Conservation (phyloP, 1,140 invertebrate genomes). For the Tetramorium simillimum region DNA sequence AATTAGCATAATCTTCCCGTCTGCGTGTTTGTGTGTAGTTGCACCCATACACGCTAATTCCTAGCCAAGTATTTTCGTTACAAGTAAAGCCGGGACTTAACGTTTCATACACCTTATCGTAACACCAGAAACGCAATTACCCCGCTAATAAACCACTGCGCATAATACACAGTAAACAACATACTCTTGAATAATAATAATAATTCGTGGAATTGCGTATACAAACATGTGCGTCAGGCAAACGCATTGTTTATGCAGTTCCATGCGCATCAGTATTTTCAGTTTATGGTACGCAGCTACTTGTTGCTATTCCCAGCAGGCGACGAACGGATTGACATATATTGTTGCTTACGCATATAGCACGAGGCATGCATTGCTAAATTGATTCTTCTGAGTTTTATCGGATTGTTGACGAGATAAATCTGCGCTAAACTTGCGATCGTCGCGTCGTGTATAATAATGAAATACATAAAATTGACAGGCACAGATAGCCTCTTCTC, state of each 20-base stretch:
- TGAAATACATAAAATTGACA: background rate
- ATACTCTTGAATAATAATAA: conserved; percentile 1
- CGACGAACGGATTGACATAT: conserved; percentile 34
- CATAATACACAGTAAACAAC: background rate
- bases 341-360: conserved; percentile 19
- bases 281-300: conserved; percentile 38
- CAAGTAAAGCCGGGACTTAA: conserved; percentile 39
- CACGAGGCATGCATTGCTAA: conserved; percentile 29
- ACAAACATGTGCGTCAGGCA: background rate
- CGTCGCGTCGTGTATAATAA: background rate
- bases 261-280: conserved; percentile 60
- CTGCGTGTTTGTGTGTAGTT: conserved; percentile 13
- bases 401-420: conserved; percentile 28
- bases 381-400: conserved; percentile 39
- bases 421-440: background rate
- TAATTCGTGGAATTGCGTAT: conserved; percentile 2
- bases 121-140: background rate
- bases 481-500: background rate
- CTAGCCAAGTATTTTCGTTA: conserved; percentile 61
- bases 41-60: conserved; percentile 56
- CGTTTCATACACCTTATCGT: conserved; percentile 22
- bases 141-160: background rate
- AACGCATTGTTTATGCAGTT: conserved; percentile 18
- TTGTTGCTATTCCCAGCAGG: conserved; percentile 21
- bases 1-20: conserved; percentile 65